Evolutionary conservation across 2,888 invertebrate genomes (phyloP), one percentile per base, ranked within the genome.

Genomic region (Drosophila anceps): DNA sequence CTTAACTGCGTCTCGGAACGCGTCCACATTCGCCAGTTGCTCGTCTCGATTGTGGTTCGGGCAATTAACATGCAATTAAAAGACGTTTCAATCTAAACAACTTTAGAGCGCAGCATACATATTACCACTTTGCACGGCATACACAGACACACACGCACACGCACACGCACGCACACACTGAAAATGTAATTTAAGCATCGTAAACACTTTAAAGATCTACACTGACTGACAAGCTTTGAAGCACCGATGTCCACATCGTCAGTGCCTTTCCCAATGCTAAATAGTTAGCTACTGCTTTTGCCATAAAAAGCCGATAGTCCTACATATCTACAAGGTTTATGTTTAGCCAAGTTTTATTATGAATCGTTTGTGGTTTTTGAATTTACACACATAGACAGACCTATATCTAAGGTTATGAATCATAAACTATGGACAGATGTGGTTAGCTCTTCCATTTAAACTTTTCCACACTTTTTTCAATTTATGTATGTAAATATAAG

Each of bases 51-150:
- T 72, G 50, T 82, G 77, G 84, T 73, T 82, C 76, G 73, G 81
- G 78, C 90, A 90, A 88, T 88, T 88, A 88, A 88, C 90, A 88
- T 90, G 88, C 88, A 88, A 88, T 88, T 90, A 90, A 88, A 88
- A 84, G 83, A 84, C 90, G 85, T 88, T 89, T 88, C 88, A 84
- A 84, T 87, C 85, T 70, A 73, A 73, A 82, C 77, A 82, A 66
- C 77, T 74, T 60, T 79, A 61, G 63, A 85, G 77, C 48, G 62
- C 63, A 71, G 71, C 54, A 57, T 69, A 79, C 82, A 74, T 64
- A 87, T 77, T 80, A 68, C 77, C 77, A 76, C 77, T 64, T 72
- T 63, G 60, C 77, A 81, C 77, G 77, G 37, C 71, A 76, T 41
- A 60, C 54, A 48, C 33, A 24, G 27, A 37, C 4, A 37, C 53